Percentiles rank a stretch among this genome's conserved stretches.
Conservation (phyloP, 2,113 vertebrate species). For the Rhizomys pruinosus region DNA sequence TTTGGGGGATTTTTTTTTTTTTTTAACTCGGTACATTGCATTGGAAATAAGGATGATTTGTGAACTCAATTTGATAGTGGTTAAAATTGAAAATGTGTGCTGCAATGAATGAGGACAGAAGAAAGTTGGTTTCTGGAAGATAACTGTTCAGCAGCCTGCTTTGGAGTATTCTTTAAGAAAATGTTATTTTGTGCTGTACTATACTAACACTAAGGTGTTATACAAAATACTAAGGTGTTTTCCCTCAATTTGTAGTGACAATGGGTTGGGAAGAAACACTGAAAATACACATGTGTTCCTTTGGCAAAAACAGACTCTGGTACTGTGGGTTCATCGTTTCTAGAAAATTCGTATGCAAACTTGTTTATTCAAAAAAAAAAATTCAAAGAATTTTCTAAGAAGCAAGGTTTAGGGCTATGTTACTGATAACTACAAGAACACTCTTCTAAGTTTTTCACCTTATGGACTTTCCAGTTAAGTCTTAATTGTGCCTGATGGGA, state of each 20-base stretch:
- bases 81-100: constrained; percentile 57
- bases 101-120: constrained; percentile 36
- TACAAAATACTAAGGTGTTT: no score
- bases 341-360: constrained; percentile 47
- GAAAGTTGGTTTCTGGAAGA: constrained; percentile 68
- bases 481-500: constrained; percentile 48
- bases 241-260: constrained; percentile 21
- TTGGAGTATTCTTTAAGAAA: constrained; percentile 51
- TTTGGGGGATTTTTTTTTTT: constrained; percentile 17
- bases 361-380: constrained; percentile 7
- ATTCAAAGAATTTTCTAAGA: constrained; percentile 22
- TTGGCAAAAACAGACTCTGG: constrained; percentile 36
- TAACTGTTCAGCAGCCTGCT: constrained; percentile 25
- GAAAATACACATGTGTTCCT: constrained; percentile 47
- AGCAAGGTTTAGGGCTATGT: neutral
- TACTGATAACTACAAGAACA: neutral
- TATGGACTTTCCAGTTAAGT: constrained; percentile 58
- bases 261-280: constrained; percentile 29
- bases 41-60: constrained; percentile 42
- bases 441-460: constrained; percentile 55
- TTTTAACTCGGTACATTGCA: neutral
- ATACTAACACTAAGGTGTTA: no score
- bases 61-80: constrained; percentile 43
- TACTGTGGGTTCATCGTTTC: neutral
- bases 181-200: constrained; percentile 61